A percentile compares a stretch with the other conserved stretches of the same genome.
phyloP scores from a whole-genome alignment of 2,797 vertebrate genomes.

The Rhincodon typus region DNA sequence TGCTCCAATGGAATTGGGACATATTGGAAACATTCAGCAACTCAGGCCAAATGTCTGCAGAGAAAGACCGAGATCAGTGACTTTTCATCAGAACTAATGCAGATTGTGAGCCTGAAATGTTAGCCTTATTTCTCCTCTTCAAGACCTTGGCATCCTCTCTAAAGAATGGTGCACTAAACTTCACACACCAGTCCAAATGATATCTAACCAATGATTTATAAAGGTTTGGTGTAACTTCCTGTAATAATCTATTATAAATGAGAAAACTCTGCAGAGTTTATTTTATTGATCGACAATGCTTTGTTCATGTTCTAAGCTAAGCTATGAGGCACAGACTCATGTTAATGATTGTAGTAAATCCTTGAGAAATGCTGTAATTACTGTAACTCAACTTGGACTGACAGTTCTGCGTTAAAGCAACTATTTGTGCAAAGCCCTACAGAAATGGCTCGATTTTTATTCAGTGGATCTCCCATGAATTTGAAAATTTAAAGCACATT shows the following conservation, averaged over 20 bases:
- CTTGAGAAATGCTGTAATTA: constrained; percentile 11
- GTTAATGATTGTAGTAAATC: neutral
- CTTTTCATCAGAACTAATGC: too few relatives aligned
- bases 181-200: neutral
- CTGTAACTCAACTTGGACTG: neutral
- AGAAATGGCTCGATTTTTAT: neutral
- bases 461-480: neutral
- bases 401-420: neutral
- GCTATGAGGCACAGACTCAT: neutral
- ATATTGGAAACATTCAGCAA: too few relatives aligned
- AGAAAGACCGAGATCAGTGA: too few relatives aligned
- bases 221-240: neutral
- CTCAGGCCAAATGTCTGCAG: too few relatives aligned
- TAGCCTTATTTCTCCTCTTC: neutral
- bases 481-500: neutral
- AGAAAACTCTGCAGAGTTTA: neutral
- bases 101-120: too few relatives aligned
- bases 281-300: neutral
- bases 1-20: too few relatives aligned
- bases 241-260: neutral
- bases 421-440: neutral
- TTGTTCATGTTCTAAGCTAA: neutral
- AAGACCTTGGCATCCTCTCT: neutral
- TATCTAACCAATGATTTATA: neutral
- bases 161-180: neutral